These are phyloP conservation scores for Drosophila sordidula DNA, from an alignment of 2,888 invertebrate species.

Conservation along the genomic window DNA sequence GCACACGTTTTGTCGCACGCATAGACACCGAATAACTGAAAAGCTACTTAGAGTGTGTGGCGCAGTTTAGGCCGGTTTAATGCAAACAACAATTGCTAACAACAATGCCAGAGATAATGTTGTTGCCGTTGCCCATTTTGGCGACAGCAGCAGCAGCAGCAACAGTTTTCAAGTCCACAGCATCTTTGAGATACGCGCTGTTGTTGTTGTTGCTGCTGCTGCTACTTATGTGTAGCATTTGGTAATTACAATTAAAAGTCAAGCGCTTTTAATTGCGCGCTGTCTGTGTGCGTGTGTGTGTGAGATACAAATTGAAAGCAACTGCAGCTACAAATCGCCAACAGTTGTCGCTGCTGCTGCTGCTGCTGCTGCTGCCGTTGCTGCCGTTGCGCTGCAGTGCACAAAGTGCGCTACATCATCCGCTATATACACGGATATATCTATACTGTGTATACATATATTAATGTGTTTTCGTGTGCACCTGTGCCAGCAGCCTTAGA, in stretches of 20 bases:
- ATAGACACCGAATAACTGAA: conserved; percentile 73
- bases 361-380: not conserved
- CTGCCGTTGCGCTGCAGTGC: conserved; percentile 59
- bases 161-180: conserved; percentile 67
- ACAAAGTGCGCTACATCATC: conserved; percentile 54
- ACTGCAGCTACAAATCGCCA: conserved; percentile 72
- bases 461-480: conserved; percentile 67
- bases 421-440: conserved; percentile 15
- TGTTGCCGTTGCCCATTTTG: conserved; percentile 36
- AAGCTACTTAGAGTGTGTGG: conserved; percentile 64
- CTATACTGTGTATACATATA: conserved; percentile 19
- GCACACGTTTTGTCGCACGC: conserved; percentile 78
- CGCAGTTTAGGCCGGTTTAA: conserved; percentile 73
- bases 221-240: conserved; percentile 70
- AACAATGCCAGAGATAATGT: conserved; percentile 73
- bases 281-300: conserved; percentile 22
- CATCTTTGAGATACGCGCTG: conserved; percentile 68
- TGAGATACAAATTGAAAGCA: conserved; percentile 66
- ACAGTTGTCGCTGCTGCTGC: conserved; percentile 55
- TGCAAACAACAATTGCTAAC: conserved; percentile 72
- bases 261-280: conserved; percentile 69
- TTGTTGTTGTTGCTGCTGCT: conserved; percentile 30
- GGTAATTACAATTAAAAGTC: conserved; percentile 79
- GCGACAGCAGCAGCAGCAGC: conserved; percentile 23
- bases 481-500: conserved; percentile 58